Percentiles rank a stretch among this genome's conserved stretches.
phyloP scores from a whole-genome alignment of 1,140 invertebrate species.

The Platyscapa corneri region DNA sequence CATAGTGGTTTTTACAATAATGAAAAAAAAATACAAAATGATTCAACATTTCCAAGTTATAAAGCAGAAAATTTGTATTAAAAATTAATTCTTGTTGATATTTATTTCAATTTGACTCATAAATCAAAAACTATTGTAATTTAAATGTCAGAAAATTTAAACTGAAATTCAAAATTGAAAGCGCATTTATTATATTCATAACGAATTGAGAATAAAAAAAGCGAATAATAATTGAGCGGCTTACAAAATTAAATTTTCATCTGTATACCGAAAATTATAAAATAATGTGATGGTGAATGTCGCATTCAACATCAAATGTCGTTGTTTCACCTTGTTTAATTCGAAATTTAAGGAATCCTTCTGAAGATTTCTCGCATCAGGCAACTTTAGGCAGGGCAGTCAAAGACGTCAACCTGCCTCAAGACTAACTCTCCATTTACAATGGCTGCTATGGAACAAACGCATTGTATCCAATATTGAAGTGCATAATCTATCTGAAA shows the following conservation, averaged over 20 bases:
- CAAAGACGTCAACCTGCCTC: constrained; percentile 32
- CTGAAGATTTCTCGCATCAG: constrained; percentile 37
- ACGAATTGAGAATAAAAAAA: background rate
- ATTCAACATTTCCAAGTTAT: no score
- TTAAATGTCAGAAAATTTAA: background rate
- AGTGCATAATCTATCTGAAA: constrained; percentile 33
- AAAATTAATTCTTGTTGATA: background rate
- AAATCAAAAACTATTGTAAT: background rate
- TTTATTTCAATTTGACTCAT: background rate
- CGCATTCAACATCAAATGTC: background rate
- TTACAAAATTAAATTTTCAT: constrained; percentile 9
- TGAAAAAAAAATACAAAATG: no score
- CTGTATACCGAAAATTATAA: background rate
- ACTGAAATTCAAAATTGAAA: background rate
- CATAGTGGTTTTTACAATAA: no score
- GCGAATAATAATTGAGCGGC: background rate
- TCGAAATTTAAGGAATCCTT: constrained; percentile 17
- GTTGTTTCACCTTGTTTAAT: constrained; percentile 33
- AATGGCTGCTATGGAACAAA: background rate
- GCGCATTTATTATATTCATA: background rate
- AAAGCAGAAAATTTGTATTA: no score
- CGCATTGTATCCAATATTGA: background rate
- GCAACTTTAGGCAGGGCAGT: background rate
- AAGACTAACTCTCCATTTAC: background rate
- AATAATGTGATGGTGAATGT: constrained; percentile 3